Conservation (phyloP, 2,113 vertebrate species). For the Ophiodon elongatus region DNA sequence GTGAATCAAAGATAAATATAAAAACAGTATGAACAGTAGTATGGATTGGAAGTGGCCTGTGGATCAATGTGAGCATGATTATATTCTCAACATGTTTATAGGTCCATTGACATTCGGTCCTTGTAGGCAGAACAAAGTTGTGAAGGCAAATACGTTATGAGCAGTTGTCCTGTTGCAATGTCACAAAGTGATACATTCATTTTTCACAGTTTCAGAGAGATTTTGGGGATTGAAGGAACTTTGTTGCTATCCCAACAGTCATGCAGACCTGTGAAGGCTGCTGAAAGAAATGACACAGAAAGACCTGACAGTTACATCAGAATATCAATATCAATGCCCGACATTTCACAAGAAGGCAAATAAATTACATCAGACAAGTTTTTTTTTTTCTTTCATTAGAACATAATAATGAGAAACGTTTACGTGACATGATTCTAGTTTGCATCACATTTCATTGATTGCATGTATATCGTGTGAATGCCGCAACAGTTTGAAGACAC, state of each 20-base stretch:
- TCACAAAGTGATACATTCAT: too few species aligned
- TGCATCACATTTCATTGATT: not conserved
- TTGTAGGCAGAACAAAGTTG: not conserved
- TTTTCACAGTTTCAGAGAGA: not conserved
- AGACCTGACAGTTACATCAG: not conserved
- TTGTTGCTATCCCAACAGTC: not conserved
- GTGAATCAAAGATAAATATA: not conserved
- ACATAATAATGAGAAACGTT: not conserved
- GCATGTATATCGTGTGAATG: not conserved
- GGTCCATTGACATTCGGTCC: not conserved
- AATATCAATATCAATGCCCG: not conserved
- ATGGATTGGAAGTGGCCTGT: not conserved
- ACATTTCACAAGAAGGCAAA: not conserved
- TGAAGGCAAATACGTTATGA: not conserved
- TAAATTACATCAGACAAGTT: too few species aligned
- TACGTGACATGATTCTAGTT: not conserved
- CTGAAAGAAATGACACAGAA: not conserved
- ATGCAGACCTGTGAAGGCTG: not conserved
- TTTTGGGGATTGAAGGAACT: not conserved
- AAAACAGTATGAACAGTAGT: not conserved
- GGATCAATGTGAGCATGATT: constrained; percentile 1
- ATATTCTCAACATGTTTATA: not conserved
- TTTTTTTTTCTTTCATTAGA: not conserved
- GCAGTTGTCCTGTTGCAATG: not conserved
- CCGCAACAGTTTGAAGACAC: not conserved